Evolutionary conservation across 2,797 vertebrate genomes (phyloP).

Genomic region (Lagocephalus sceleratus): DNA sequence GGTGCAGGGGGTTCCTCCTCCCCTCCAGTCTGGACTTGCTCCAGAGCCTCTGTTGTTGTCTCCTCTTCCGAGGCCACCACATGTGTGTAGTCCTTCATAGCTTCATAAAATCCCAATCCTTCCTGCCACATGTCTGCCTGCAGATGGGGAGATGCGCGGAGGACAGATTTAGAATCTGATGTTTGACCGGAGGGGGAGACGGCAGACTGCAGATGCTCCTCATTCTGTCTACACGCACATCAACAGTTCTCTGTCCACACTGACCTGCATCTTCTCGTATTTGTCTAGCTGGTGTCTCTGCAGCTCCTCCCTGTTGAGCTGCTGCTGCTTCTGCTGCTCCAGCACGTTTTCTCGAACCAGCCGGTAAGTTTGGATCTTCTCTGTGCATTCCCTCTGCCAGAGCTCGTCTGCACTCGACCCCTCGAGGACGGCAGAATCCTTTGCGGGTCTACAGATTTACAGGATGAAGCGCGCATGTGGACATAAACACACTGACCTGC

Average conservation of each 20-base stretch:
- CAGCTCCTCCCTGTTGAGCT: constrained; percentile 59
- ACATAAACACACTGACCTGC: background rate
- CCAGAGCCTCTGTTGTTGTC: constrained; percentile 61
- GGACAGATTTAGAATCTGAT: constrained; percentile 3
- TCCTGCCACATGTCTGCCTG: constrained; percentile 75
- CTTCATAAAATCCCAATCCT: constrained; percentile 54
- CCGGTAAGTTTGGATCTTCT: constrained; percentile 81
- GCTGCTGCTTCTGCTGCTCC: constrained; percentile 71
- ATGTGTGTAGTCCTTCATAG: constrained; percentile 69
- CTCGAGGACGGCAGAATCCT: constrained; percentile 60
- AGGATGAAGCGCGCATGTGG: background rate
- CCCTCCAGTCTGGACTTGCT: constrained; percentile 53
- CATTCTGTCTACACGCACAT: constrained; percentile 2
- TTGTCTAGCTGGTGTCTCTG: constrained; percentile 73
- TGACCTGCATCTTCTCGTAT: constrained; percentile 81
- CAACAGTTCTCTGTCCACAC: constrained; percentile 6
- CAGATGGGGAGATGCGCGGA: constrained; percentile 13
- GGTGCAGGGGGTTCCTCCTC: constrained; percentile 42
- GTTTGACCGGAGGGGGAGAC: background rate
- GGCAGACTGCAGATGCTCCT: background rate
- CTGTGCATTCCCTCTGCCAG: constrained; percentile 67
- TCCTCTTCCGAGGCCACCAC: constrained; percentile 59
- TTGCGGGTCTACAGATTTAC: constrained; percentile 64
- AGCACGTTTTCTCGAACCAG: constrained; percentile 69
- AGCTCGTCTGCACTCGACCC: constrained; percentile 69